phyloP scores from a whole-genome alignment of 2,113 vertebrate species.

The Riparia riparia region DNA sequence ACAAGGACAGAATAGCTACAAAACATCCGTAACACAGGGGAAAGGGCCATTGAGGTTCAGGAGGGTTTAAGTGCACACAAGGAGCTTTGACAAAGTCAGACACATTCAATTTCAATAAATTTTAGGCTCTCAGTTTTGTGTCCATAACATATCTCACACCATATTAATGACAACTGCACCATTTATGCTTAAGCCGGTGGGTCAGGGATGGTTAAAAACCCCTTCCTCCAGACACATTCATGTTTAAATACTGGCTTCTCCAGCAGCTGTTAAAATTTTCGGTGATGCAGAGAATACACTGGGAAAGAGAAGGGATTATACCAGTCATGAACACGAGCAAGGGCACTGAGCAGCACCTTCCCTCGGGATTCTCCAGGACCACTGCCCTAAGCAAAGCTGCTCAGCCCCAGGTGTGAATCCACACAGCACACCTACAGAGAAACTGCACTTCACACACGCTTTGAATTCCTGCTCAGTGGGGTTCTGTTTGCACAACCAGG shows the following conservation, averaged over 20 bases:
- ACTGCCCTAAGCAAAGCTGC: neutral
- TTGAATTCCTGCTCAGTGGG: rapidly evolving
- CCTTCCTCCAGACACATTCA: neutral
- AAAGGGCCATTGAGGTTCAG: neutral
- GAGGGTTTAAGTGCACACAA: neutral
- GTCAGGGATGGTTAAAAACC: neutral
- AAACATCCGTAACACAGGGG: rapidly evolving
- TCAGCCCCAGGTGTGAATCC: neutral
- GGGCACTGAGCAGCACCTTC: neutral
- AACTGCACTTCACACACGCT: neutral
- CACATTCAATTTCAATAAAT: neutral
- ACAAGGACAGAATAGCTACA: neutral
- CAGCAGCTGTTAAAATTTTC: neutral
- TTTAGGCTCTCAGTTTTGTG: neutral
- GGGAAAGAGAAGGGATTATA: neutral
- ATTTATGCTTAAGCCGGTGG: neutral
- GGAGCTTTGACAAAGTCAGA: neutral
- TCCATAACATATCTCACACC: rapidly evolving
- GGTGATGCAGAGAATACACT: neutral
- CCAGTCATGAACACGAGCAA: rapidly evolving
- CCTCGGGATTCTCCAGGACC: too few species aligned
- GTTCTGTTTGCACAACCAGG: neutral
- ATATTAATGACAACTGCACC: neutral
- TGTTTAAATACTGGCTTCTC: neutral
- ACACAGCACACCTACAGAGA: rapidly evolving